Evolutionary conservation across 30 jellyfish, hydroid and myxozoan genomes (phyloP).

Genomic region (Mastigias papua): DNA sequence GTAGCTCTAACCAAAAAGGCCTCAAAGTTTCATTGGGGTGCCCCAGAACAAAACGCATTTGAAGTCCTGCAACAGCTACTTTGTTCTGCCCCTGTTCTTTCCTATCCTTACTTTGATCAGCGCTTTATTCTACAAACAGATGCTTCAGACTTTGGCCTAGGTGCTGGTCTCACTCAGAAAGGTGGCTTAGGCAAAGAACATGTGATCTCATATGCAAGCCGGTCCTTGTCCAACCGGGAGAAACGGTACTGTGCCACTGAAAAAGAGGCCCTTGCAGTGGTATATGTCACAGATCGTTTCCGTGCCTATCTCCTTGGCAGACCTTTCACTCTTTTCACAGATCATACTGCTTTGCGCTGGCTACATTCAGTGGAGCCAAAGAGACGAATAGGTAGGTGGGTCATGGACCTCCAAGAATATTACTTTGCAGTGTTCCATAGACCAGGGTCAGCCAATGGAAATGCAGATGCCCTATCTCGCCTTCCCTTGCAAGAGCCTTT

Average conservation of each 20-base stretch:
- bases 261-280: conserved; percentile 69
- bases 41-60: conserved; percentile 35
- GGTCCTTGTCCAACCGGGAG: conserved; percentile 46
- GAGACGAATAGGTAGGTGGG: conserved; percentile 78
- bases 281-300: conserved; percentile 32
- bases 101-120: conserved; percentile 47
- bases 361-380: conserved; percentile 68
- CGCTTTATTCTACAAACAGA: conserved; percentile 50
- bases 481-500: background rate
- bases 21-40: conserved; percentile 43
- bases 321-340: conserved; percentile 52
- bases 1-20: conserved; percentile 24
- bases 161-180: conserved; percentile 61
- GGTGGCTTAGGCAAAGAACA: conserved; percentile 29
- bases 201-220: conserved; percentile 61
- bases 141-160: conserved; percentile 72
- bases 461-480: conserved; percentile 80
- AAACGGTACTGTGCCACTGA: conserved; percentile 41
- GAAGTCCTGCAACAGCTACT: background rate
- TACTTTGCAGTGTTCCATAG: conserved; percentile 47
- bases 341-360: conserved; percentile 75
- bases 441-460: conserved; percentile 46
- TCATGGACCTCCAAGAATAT: conserved; percentile 64
- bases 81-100: conserved; percentile 53
- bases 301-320: conserved; percentile 60